Evolutionary conservation across 2,797 vertebrate species (phyloP), one percentile per base, ranked within the genome.

Genomic region (Liasis olivaceus): DNA sequence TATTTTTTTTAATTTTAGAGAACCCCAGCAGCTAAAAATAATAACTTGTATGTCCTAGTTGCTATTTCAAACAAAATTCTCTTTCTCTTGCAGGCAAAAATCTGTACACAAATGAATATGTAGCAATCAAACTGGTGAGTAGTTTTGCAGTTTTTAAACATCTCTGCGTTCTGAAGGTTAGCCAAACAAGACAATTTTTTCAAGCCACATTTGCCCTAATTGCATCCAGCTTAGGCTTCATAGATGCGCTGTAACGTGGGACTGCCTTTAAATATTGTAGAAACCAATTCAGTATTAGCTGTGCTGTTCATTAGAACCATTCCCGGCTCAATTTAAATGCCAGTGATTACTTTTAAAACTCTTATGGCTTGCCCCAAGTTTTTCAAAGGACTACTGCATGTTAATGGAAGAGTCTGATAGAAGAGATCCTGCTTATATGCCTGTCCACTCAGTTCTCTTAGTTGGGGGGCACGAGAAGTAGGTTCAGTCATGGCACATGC

Each of bases 91-190:
- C 97, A 99, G 99, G 99, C 97, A 99, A 99, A 98, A 99, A 99
- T 98, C 99, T 99, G 96, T 99, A 99, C 98, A 99, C 99, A 96
- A 99, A 99, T 95, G 99, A 99, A 97, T 99, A 99, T 97, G 99
- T 99, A 98, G 99, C 99, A 95, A 99, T 99, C 97, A 99, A 99
- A 99, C 98, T 99, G 99, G 99, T 99, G 96, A 98, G 99, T 99
- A 95, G 85, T 93, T 94, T 91, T 59, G 94, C 96, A 6, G 12
- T 51, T 59, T 94, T 94, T 94, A 58, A 93, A 88, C 7, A 86
- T 64, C 12, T 28, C 42, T 56, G 14, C 9, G 2, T 64, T 81
- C 47, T 56, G 28, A 47, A 60, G n/a, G 15, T 62, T 62, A 63
- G 6, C 26, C 42, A 26, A 60, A 86, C 63, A 88, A 91, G 54